These are phyloP conservation scores for Chironomus tepperi DNA, from an alignment of 1,140 invertebrate genomes.

Conservation along the genomic window DNA sequence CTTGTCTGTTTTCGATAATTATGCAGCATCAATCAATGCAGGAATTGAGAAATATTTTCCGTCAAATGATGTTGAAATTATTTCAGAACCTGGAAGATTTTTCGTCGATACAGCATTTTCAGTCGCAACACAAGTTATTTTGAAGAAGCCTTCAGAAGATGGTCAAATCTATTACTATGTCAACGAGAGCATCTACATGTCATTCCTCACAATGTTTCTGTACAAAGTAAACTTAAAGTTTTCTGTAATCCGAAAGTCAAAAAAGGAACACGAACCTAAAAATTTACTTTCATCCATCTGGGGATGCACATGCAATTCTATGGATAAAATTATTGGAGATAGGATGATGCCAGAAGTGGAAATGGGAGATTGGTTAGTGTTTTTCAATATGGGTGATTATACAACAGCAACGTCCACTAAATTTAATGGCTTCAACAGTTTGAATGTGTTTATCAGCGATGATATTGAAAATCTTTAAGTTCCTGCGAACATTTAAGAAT, in stretches of 20 bases:
- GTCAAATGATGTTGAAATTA: conserved; percentile 64
- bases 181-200: neutral
- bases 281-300: conserved; percentile 46
- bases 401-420: conserved; percentile 71
- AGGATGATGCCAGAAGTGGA: conserved; percentile 60
- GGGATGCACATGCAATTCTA: conserved; percentile 86
- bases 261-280: neutral
- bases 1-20: neutral
- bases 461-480: too few species aligned
- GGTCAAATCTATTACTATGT: neutral
- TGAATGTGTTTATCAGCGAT: neutral
- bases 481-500: too few species aligned
- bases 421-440: conserved; percentile 72
- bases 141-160: neutral
- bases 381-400: conserved; percentile 85
- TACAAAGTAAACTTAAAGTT: neutral
- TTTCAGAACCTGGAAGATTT: conserved; percentile 94
- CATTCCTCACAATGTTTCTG: neutral
- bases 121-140: conserved; percentile 56
- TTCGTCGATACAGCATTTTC: conserved; percentile 92
- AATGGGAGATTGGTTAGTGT: conserved; percentile 73
- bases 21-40: conserved; percentile 51
- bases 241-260: neutral
- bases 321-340: conserved; percentile 70
- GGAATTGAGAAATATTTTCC: conserved; percentile 78